A percentile compares a stretch with the other conserved stretches of the same genome.
Conservation (phyloP, 2,888 invertebrate genomes). For the Eurytoma adleriae region DNA sequence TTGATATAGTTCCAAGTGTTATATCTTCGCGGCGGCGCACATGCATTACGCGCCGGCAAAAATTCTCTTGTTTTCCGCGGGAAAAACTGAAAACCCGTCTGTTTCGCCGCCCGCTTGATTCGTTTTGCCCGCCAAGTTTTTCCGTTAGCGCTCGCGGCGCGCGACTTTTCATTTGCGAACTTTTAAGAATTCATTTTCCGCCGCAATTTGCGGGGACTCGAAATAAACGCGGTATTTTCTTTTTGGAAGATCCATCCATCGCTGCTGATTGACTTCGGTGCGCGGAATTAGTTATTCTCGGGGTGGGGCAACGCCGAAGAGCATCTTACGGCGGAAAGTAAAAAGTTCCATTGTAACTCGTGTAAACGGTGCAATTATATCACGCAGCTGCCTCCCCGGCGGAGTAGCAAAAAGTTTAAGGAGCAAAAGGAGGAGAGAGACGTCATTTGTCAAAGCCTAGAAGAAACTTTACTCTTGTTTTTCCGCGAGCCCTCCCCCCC, state of each 20-base stretch:
- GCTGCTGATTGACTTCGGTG: too few species aligned
- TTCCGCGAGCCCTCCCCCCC: constrained; percentile 44
- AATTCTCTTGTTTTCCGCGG: constrained; percentile 43
- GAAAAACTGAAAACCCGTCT: constrained; percentile 14
- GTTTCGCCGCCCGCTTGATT: background rate
- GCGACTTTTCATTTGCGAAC: background rate
- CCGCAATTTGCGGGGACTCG: too few species aligned
- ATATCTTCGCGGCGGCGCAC: constrained; percentile 29
- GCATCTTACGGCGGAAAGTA: background rate
- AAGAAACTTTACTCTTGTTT: constrained; percentile 50
- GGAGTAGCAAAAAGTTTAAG: constrained; percentile 45
- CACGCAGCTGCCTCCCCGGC: constrained; percentile 7
- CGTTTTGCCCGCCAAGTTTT: background rate
- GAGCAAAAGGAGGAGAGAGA: constrained; percentile 20
- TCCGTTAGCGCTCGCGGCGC: background rate
- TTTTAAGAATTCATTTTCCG: background rate
- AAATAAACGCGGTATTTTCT: too few species aligned
- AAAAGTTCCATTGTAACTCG: constrained; percentile 11
- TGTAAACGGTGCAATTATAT: constrained; percentile 29
- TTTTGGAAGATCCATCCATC: too few species aligned
- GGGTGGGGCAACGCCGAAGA: background rate
- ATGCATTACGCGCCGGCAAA: constrained; percentile 37
- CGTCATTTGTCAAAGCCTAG: constrained; percentile 50
- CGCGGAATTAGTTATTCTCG: background rate
- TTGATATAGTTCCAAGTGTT: constrained; percentile 37